phyloP scores from a whole-genome alignment of 2,888 invertebrate species.

The Kuschelorhynchus macadamiae region DNA sequence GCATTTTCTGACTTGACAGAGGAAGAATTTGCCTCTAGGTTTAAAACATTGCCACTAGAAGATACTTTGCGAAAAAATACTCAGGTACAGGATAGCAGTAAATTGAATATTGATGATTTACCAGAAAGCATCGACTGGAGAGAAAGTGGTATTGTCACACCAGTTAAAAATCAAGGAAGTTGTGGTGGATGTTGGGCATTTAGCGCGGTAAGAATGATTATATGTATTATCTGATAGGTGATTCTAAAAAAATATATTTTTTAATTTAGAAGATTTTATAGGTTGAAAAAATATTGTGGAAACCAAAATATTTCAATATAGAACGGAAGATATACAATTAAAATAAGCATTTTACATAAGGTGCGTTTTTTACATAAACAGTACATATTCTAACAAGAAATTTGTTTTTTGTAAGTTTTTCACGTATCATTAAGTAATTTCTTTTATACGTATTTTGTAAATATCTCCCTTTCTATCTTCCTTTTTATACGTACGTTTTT shows the following conservation, averaged over 20 bases:
- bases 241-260: no score
- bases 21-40: conserved; percentile 42
- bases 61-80: neutral
- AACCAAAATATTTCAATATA: neutral
- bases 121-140: conserved; percentile 54
- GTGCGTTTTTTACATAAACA: no score
- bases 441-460: no score
- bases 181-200: conserved; percentile 51
- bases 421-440: no score
- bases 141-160: conserved; percentile 51
- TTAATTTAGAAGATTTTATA: no score
- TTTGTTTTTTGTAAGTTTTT: no score
- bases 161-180: conserved; percentile 52
- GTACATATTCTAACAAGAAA: no score
- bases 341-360: no score
- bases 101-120: neutral
- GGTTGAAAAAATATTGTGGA: no score
- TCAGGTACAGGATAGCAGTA: neutral
- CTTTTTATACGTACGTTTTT: no score
- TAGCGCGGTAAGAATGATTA: conserved; percentile 26
- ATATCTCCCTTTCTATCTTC: no score
- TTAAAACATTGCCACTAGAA: conserved; percentile 1
- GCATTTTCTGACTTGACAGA: conserved; percentile 47
- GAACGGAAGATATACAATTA: neutral
- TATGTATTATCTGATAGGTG: no score